These are phyloP conservation scores for Gymnocephalus cernua DNA, from an alignment of 2,113 vertebrate species.

Conservation along the genomic window DNA sequence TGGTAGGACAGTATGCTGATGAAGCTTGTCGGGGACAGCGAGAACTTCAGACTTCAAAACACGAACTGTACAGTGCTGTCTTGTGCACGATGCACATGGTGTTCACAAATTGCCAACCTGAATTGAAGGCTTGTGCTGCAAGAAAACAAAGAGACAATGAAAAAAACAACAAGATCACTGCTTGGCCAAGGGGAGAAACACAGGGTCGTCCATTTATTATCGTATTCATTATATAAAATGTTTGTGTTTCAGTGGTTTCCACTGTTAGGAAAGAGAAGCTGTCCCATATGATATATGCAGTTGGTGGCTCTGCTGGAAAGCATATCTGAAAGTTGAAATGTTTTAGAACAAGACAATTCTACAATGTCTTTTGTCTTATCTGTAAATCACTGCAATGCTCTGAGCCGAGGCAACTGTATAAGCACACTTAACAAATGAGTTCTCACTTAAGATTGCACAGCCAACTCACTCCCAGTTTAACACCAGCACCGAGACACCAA, in stretches of 20 bases:
- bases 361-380: not conserved
- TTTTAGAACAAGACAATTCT: slow-evolving; percentile 7
- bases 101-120: slow-evolving; percentile 50
- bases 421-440: slow-evolving; percentile 44
- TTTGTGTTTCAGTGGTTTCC: not conserved
- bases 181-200: not conserved
- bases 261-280: slow-evolving; percentile 1
- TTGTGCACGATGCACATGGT: slow-evolving; percentile 8
- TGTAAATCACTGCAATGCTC: slow-evolving; percentile 46
- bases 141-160: slow-evolving; percentile 63
- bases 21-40: slow-evolving; percentile 7
- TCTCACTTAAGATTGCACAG: slow-evolving; percentile 43
- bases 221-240: not conserved
- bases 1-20: not conserved
- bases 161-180: no score
- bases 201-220: not conserved
- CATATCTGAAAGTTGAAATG: slow-evolving; percentile 2
- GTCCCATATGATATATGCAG: not conserved
- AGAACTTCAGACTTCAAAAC: slow-evolving; percentile 14
- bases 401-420: slow-evolving; percentile 38
- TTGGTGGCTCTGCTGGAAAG: slow-evolving; percentile 14
- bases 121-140: slow-evolving; percentile 49
- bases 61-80: slow-evolving; percentile 8
- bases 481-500: slow-evolving; percentile 1
- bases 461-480: slow-evolving; percentile 38